Base-by-base conservation (phyloP, 2,888 invertebrate species). In the Panopea generosa region DNA sequence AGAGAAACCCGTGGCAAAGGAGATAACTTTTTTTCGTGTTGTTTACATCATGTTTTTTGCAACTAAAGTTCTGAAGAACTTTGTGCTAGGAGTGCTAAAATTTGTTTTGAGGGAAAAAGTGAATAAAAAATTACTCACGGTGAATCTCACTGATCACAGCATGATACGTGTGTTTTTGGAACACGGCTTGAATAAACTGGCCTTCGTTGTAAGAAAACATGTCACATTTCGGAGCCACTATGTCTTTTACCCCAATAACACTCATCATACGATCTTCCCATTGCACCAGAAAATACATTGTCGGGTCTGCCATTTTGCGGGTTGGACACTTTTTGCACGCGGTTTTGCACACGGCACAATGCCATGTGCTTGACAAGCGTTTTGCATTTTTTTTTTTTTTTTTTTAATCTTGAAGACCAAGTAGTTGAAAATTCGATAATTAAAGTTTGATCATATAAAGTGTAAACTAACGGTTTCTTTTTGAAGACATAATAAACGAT, bases 111-210 rank as follows among this genome's bases (percentile, higher is more conserved):
- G n/a, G n/a, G n/a, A n/a, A n/a, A n/a, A n/a, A n/a, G n/a, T n/a
- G n/a, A n/a, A n/a, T n/a, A n/a, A n/a, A n/a, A n/a, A n/a, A n/a
- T 9, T 20, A 52, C 52, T 52, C 20, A 52, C 52, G 52, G 26
- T 56, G 56, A n/a, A 56, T 33, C 18, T 56, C 56, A 56, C 56
- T 29, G 56, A 56, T 56, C 2, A 56, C 56, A 29, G 56, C 56
- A 26, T 4, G 56, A 20, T 56, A 56, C 11, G 27, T 56, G 26
- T 14, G 18, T 56, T 56, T 56, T 26, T 56, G 33, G 29, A 56
- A 56, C 9, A 33, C 20, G 14, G 56, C 56, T 20, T 14, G 16
- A 33, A 56, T 27, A 26, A 56, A 14, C 33, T 56, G 29, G 16
- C 56, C 56, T 33, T 56, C 56, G 18, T 26, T 6, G 33, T 56